phyloP scores from a whole-genome alignment of 2,113 vertebrate species.

The Myiozetetes cayanensis region DNA sequence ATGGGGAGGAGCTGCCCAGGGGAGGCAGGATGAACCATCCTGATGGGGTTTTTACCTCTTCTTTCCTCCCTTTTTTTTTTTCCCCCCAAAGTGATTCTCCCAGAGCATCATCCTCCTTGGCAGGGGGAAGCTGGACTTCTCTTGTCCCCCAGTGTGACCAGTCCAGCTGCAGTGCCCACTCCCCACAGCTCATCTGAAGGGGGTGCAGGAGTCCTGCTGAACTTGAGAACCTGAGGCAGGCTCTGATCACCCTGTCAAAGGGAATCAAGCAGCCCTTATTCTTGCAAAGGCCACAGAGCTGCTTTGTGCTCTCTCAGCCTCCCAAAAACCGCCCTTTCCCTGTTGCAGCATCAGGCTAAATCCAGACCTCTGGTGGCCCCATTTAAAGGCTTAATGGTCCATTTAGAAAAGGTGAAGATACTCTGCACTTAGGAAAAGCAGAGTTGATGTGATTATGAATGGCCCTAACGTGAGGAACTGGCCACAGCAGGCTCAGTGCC shows the following conservation, averaged over 20 bases:
- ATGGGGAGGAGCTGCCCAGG: background rate
- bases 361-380: background rate
- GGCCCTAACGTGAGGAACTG: background rate
- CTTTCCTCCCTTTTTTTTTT: background rate
- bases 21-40: background rate
- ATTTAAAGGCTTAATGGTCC: background rate
- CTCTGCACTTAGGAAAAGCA: background rate
- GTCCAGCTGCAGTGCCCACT: background rate
- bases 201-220: background rate
- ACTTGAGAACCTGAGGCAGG: background rate
- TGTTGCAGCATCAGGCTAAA: background rate
- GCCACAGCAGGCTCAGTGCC: accelerated
- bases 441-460: background rate
- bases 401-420: background rate
- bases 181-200: background rate
- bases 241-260: background rate
- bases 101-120: background rate
- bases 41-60: background rate
- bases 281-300: background rate
- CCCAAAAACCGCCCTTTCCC: background rate
- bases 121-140: background rate
- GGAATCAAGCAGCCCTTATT: background rate
- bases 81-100: background rate
- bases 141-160: background rate
- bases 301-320: background rate